A percentile compares a stretch with the other conserved stretches of the same genome.
Evolutionary conservation across 2,888 invertebrate species (phyloP).

Genomic region (Oegoconia quadripuncta): DNA sequence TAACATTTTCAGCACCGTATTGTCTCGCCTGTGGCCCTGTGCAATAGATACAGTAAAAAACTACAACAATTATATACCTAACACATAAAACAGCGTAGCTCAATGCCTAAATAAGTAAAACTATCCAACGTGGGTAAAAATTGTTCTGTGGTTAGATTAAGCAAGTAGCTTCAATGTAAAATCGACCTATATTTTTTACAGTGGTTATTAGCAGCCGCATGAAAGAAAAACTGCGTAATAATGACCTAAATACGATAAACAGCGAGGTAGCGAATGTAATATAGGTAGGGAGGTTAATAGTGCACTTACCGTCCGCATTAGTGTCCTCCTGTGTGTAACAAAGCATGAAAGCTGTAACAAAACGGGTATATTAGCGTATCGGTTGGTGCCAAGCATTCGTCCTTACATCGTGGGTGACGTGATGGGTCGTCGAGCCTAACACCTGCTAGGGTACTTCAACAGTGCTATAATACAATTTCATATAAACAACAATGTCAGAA

Average conservation of each 20-base stretch:
- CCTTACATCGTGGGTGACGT: neutral
- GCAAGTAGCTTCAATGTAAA: conserved; percentile 57
- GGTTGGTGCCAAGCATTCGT: conserved; percentile 11
- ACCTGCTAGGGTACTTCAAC: too few species aligned
- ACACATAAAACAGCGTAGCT: conserved; percentile 26
- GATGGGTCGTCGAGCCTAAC: too few species aligned
- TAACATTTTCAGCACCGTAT: too few species aligned
- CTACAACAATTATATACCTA: neutral
- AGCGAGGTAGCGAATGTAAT: conserved; percentile 59
- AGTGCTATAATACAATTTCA: too few species aligned
- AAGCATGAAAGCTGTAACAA: conserved; percentile 95
- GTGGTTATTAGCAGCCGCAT: conserved; percentile 68
- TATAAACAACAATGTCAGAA: too few species aligned
- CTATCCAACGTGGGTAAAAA: conserved; percentile 23
- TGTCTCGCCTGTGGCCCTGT: too few species aligned
- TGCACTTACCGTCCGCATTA: conserved; percentile 91
- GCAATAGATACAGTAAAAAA: too few species aligned
- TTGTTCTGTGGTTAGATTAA: conserved; percentile 53
- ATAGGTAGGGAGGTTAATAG: conserved; percentile 20
- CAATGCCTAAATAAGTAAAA: conserved; percentile 31
- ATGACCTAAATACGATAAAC: conserved; percentile 60
- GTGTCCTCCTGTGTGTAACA: conserved; percentile 96
- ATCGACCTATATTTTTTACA: conserved; percentile 43
- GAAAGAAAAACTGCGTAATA: conserved; percentile 32
- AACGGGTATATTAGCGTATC: conserved; percentile 50